Evolutionary conservation across 2,888 invertebrate genomes (phyloP), one percentile per base, ranked within the genome.

Genomic region (Invenusta paracnida): DNA sequence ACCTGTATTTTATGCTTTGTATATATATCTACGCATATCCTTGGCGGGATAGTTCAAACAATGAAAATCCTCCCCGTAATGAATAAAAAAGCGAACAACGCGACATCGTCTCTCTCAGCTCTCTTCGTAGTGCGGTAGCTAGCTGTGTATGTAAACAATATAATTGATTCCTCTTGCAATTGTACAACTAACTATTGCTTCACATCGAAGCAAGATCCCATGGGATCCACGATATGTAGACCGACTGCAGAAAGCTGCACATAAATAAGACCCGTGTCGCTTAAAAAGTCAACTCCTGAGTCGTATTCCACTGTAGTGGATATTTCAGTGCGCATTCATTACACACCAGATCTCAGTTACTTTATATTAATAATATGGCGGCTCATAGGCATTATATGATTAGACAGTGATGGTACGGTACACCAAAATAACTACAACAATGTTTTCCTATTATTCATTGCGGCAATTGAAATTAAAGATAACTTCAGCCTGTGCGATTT

Each of bases 41-140:
- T 73, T 2, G 11, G 73, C 73, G 73, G 73, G 23, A 73, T 5
- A 73, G 73, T 73, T 73, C 73, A 73, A 73, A 73, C 73, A 73
- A 2, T 73, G 73, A 73, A 73, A 73, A 13, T 13, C 73, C 73
- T 73, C 23, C 5, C 27, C 73, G 73, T 73, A 73, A 73, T 73
- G 73, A 73, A 73, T 73, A 73, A 73, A 73, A 73, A 73, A 73
- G 73, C 73, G 73, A 73, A 25, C 27, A 73, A 73, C 73, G n/a
- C n/a, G n/a, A n/a, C n/a, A n/a, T n/a, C n/a, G n/a, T n/a, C n/a
- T n/a, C n/a, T n/a, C n/a, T n/a, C n/a, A 73, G 23, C 23, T 73
- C 11, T 73, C 73, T 73, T 73, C 73, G 73, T 73, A 13, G 2
- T 23, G 48, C 48, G 48, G 48, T n/a, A n/a, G n/a, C n/a, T n/a